Evolutionary conservation across 2,797 vertebrate species (phyloP).

Genomic region (Coendou prehensilis): DNA sequence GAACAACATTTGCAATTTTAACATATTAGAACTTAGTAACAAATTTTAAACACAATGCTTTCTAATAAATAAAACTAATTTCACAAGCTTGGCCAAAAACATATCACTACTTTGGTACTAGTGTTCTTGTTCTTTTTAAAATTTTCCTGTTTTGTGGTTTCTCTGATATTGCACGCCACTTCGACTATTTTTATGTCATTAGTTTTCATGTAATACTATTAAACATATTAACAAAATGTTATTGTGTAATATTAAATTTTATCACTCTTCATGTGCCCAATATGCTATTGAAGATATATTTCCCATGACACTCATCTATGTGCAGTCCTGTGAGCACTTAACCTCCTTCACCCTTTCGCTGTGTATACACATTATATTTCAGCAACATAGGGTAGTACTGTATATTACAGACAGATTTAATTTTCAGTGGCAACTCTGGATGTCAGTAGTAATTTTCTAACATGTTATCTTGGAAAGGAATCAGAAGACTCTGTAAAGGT

Average conservation of each 20-base stretch:
- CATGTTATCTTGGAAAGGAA: not conserved
- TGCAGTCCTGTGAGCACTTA: rapidly evolving
- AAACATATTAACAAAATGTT: not conserved
- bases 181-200: not conserved
- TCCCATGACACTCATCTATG: not conserved
- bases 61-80: not conserved
- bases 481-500: not conserved
- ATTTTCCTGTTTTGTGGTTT: not conserved
- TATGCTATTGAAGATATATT: not conserved
- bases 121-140: not conserved
- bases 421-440: not conserved
- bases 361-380: not conserved
- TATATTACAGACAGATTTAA: not conserved
- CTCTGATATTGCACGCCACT: rapidly evolving
- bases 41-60: not conserved
- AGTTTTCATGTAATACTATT: conserved; percentile 7
- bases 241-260: not conserved
- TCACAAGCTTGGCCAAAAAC: not conserved
- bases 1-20: not conserved
- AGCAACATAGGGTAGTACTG: not conserved
- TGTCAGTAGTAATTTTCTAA: not conserved
- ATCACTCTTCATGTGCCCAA: not conserved
- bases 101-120: not conserved
- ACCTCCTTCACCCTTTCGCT: rapidly evolving
- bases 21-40: not conserved